Base-by-base conservation (phyloP, 1,140 invertebrate species). In the Drosophila ananassae region DNA sequence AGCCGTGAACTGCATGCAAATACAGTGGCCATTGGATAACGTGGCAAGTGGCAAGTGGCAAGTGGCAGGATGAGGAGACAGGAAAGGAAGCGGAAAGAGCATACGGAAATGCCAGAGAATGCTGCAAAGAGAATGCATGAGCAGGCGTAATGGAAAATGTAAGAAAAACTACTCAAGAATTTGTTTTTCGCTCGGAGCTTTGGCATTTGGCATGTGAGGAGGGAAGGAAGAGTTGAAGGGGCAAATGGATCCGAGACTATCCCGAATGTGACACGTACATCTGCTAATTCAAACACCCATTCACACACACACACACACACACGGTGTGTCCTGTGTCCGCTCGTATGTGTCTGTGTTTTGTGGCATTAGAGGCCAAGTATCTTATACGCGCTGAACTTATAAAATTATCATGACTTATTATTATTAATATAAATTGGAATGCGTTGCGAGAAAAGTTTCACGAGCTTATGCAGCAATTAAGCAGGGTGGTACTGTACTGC, bases 71-170 rank as follows among this genome's bases (percentile, higher is more conserved):
- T 12, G 12, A 1, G 2, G 6, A n/a, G 3, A 34, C 7, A 32
- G 32, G 37, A 53, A 22, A 44, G 30, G 50, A 69, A 68, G 30
- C 32, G 66, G 51, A 69, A 39, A 67, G 39, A 63, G 39, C 25
- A 63, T 59, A 46, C 8, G 46, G 41, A 50, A 68, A 66, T 64
- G 64, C 64, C 47, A 62, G 59, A 62, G 59, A 53, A 61, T 48
- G 32, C 51, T 69, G 32, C 60, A 68, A 68, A 68, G 66, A 68
- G 66, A 68, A 68, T 68, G 50, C 61, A 68, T 68, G 66, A 68
- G 66, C 39, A 69, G 66, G 63, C 51, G 66, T 69, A 69, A 69
- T 69, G 52, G 63, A 69, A 69, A 69, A 68, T 69, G 63, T 69
- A 69, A 69, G 30, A 56, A 47, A 48, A 55, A 69, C 63, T 69